phyloP scores from a whole-genome alignment of 1,140 invertebrate species.

The Bradynema listronoti region DNA sequence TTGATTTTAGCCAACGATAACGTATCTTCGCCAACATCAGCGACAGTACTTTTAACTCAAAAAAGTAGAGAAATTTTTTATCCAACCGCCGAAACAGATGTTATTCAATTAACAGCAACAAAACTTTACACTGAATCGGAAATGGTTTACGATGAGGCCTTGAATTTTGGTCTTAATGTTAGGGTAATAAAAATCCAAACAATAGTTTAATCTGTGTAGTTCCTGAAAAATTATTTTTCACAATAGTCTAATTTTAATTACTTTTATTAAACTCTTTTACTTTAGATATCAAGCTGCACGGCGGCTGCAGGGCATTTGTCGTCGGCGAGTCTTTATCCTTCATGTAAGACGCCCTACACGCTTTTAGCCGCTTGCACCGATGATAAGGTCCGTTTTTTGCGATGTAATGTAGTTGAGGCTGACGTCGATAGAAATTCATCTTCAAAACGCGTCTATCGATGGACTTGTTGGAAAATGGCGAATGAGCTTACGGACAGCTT shows the following conservation, averaged over 20 bases:
- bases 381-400: conserved; percentile 66
- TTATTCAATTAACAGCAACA: conserved; percentile 22
- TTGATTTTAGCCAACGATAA: background rate
- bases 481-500: conserved; percentile 44
- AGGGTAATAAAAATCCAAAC: conserved; percentile 11
- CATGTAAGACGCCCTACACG: conserved; percentile 90
- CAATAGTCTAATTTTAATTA: background rate
- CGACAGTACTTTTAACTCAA: no score
- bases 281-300: conserved; percentile 64
- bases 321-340: conserved; percentile 95
- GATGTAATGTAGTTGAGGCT: conserved; percentile 25
- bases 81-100: conserved; percentile 16
- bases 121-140: conserved; percentile 20
- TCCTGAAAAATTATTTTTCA: background rate
- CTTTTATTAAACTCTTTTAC: background rate
- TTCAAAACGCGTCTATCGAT: conserved; percentile 38
- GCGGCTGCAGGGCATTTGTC: conserved; percentile 90
- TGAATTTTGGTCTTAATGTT: conserved; percentile 23
- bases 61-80: conserved; percentile 7
- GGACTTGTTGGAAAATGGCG: conserved; percentile 57
- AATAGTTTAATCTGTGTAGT: background rate
- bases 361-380: conserved; percentile 86
- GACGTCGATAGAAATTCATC: background rate
- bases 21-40: no score
- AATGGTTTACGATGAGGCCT: conserved; percentile 30